These are phyloP conservation scores for Aulostomus chinensis DNA, from an alignment of 2,797 vertebrate species.

Conservation along the genomic window DNA sequence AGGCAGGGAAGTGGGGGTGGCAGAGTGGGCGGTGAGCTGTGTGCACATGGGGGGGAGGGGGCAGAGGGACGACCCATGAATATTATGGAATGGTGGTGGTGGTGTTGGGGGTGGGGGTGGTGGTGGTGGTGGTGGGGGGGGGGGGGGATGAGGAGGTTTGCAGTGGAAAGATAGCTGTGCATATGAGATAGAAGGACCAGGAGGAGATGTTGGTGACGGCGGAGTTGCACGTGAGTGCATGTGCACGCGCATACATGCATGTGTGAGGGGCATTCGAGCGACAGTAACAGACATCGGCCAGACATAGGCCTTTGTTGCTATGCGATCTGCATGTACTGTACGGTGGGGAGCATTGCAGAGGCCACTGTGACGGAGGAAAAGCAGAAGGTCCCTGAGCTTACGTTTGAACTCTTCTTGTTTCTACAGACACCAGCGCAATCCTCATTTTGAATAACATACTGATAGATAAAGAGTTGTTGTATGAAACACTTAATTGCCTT, in stretches of 20 bases:
- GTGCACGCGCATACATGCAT: slow-evolving; percentile 48
- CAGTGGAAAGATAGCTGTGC: slow-evolving; percentile 50
- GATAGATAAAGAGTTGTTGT: too few species aligned
- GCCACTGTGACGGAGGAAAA: too few species aligned
- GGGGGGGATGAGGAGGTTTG: slow-evolving; percentile 49
- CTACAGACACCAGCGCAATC: too few species aligned
- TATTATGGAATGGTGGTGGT: slow-evolving; percentile 80
- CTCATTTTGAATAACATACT: too few species aligned
- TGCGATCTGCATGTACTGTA: slow-evolving; percentile 57
- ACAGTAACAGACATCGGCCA: slow-evolving; percentile 64
- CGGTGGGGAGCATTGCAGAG: slow-evolving; percentile 32
- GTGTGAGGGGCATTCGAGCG: slow-evolving; percentile 58
- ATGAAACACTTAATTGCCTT: too few species aligned
- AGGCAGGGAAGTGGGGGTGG: slow-evolving; percentile 74
- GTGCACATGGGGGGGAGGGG: too few species aligned
- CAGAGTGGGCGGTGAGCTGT: slow-evolving; percentile 58
- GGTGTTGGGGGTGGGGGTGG: slow-evolving; percentile 65
- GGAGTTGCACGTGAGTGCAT: slow-evolving; percentile 40
- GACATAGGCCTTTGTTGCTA: slow-evolving; percentile 70
- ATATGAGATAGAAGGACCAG: slow-evolving; percentile 78
- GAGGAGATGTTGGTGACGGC: slow-evolving; percentile 54
- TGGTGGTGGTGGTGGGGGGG: slow-evolving; percentile 69
- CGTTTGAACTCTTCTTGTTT: too few species aligned
- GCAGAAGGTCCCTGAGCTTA: too few species aligned
- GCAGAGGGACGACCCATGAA: too few species aligned